Evolutionary conservation across 2,113 vertebrate genomes (phyloP), one percentile per base, ranked within the genome.

Genomic region (Pandion haliaetus): DNA sequence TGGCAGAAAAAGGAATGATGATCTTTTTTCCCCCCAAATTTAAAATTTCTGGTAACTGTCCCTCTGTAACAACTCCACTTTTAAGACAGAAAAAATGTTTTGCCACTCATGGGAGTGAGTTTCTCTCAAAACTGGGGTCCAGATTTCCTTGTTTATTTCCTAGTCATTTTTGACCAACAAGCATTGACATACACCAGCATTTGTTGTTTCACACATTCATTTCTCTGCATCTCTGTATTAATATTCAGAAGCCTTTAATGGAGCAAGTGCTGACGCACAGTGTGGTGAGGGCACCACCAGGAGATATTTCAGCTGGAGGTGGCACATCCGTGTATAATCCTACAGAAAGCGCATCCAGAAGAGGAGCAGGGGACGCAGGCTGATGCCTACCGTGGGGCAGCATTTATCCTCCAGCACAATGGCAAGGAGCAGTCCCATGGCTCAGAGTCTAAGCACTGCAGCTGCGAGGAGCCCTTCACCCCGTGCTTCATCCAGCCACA

Each of bases 21-120:
- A 24, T 10, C 1, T 16, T 12, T 42, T 34, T n/a, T 28, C 8
- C 6, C 28, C 5, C 1, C 0, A 1, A n/a, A 40, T 32, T 26
- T 31, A 31, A 54, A 32, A 34, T 52, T 76, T 76, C 58, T 92
- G 44, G 13, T 59, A 65, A 44, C 21, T 17, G 3, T 34, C 21
- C 66, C 19, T 61, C 72, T 40, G 9, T 45, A 84, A 78, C 40
- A 72, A 25, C 31, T 62, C 29, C 14, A 70, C 13, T n/a, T 63
- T 18, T 52, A 70, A 84, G 79, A 65, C 18, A 57, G 34, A 62
- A 91, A 40, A 69, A 58, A 52, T 47, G 47, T 21, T n/a, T 57
- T 58, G 15, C 10, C 42, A n/a, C 9, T 73, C 7, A 7, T 45
- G 21, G 55, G 21, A 52, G 11, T 52, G 58, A 69, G 52, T 18